phyloP scores from a whole-genome alignment of 2,113 vertebrate genomes.

The Opisthocomus hoazin region DNA sequence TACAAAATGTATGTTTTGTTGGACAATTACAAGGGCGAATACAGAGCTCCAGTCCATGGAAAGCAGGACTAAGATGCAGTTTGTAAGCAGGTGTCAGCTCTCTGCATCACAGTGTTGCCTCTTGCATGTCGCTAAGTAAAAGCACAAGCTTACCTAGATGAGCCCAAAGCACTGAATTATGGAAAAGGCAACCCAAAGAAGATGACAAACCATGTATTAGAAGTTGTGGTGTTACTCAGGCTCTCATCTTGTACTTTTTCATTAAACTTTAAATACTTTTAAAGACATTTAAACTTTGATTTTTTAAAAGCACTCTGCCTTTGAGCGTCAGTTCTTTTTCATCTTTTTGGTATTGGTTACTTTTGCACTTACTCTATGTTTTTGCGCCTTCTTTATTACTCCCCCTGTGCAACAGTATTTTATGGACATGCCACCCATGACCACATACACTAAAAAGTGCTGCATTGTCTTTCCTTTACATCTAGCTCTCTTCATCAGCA shows the following conservation, averaged over 20 bases:
- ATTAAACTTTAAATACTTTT: neutral
- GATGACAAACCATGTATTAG: neutral
- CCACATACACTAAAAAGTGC: neutral
- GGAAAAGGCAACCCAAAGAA: neutral
- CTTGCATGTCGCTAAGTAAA: neutral
- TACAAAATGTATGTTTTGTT: neutral
- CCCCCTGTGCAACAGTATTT: neutral
- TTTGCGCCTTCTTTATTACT: neutral
- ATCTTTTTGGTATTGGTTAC: neutral
- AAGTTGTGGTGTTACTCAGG: neutral
- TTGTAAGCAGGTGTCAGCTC: neutral
- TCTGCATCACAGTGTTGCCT: neutral
- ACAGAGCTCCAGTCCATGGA: neutral
- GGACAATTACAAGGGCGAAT: neutral
- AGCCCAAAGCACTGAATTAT: neutral
- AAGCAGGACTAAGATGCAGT: neutral
- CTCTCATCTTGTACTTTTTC: neutral
- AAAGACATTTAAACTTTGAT: neutral
- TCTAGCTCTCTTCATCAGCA: neutral
- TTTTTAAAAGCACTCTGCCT: neutral
- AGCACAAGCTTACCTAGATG: neutral
- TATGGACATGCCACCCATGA: neutral
- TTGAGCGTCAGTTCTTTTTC: neutral
- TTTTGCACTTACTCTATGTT: neutral
- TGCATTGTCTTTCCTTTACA: neutral